phyloP scores from a whole-genome alignment of 2,888 invertebrate genomes.

The Heliconius cydno region DNA sequence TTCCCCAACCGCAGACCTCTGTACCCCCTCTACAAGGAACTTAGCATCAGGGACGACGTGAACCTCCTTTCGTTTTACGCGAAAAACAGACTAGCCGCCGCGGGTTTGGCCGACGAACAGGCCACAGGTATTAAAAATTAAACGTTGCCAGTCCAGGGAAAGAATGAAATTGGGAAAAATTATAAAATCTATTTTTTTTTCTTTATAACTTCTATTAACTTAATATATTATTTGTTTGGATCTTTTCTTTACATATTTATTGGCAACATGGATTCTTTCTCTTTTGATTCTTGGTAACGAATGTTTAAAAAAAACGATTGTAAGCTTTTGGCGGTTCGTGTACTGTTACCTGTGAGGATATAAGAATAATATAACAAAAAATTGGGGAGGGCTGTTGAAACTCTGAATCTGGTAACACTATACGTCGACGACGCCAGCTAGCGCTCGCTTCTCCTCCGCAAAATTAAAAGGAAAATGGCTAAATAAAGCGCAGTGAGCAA shows the following conservation, averaged over 20 bases:
- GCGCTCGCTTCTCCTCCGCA: conserved; percentile 76
- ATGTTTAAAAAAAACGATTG: conserved; percentile 23
- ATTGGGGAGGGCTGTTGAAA: neutral
- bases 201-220: conserved; percentile 6
- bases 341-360: conserved; percentile 13
- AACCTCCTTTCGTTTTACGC: conserved; percentile 94
- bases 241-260: conserved; percentile 6
- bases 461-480: conserved; percentile 68
- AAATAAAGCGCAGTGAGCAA: conserved; percentile 56
- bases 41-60: conserved; percentile 92
- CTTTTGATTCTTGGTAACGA: conserved; percentile 5
- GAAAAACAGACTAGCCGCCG: conserved; percentile 89
- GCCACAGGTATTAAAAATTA: conserved; percentile 73
- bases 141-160: conserved; percentile 21
- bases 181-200: neutral
- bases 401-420: conserved; percentile 21
- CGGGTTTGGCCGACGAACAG: conserved; percentile 77
- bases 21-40: conserved; percentile 87
- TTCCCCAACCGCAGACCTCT: conserved; percentile 90
- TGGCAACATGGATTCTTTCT: conserved; percentile 2
- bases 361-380: neutral
- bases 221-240: conserved; percentile 9
- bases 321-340: conserved; percentile 25
- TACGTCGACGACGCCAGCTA: conserved; percentile 67
- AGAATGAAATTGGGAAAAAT: neutral